Conservation (phyloP, 2,113 vertebrate genomes). For the Leptobrachium leishanense region DNA sequence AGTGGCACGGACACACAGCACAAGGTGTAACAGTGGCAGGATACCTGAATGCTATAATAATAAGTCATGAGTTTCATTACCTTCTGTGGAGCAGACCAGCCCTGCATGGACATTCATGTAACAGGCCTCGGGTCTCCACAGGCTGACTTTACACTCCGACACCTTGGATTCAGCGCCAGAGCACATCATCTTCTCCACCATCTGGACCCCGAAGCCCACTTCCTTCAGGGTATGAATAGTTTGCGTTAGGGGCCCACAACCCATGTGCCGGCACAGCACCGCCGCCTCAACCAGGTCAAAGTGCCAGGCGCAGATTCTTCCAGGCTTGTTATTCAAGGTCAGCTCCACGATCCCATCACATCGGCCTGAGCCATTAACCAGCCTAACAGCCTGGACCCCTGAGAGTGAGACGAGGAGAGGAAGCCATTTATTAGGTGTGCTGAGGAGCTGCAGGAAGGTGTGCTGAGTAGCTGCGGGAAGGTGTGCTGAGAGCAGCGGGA, state of each 20-base stretch:
- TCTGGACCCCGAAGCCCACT: background rate
- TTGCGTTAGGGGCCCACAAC: constrained; percentile 14
- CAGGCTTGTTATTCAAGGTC: background rate
- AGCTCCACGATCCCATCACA: constrained; percentile 35
- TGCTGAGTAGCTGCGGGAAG: too few species aligned
- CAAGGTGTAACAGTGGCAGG: too few species aligned
- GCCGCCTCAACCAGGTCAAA: constrained; percentile 3
- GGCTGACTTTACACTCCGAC: constrained; percentile 15
- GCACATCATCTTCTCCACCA: constrained; percentile 10
- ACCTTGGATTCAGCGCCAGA: constrained; percentile 12
- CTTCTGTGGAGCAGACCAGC: constrained; percentile 8
- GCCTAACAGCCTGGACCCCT: background rate
- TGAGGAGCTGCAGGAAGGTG: too few species aligned
- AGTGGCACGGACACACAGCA: too few species aligned
- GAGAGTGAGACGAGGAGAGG: background rate
- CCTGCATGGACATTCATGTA: background rate
- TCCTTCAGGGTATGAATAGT: background rate
- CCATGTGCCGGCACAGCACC: constrained; percentile 18
- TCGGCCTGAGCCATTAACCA: constrained; percentile 18
- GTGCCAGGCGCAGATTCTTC: constrained; percentile 18
- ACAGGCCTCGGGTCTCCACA: constrained; percentile 7
- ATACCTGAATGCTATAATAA: too few species aligned
- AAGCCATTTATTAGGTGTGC: too few species aligned
- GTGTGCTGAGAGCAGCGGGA: too few species aligned
- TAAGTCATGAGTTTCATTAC: background rate